Evolutionary conservation across 1,140 invertebrate species (phyloP), one percentile per base, ranked within the genome.

Genomic region (Episyrphus balteatus): DNA sequence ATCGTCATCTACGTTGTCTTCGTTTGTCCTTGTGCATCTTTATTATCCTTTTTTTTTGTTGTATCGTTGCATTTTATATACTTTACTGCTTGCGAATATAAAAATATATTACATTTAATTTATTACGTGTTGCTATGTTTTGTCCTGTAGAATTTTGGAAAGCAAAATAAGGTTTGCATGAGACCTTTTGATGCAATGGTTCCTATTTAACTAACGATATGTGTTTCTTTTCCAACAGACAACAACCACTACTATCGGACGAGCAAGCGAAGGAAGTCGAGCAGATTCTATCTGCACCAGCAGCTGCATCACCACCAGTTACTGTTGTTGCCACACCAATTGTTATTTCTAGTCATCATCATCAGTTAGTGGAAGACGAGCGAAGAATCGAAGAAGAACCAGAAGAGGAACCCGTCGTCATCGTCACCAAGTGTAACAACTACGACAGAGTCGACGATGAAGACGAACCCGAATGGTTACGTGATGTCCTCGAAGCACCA

Each of bases 261-360:
- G 86, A 90, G 71, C 86, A 89, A 71, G 84, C 86, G 44, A 83
- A 86, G 66, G 84, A 89, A 76, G 84, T 88, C 51, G 81, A 82
- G 52, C 79, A 82, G 59, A 75, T 89, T 59, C 58, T 88, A 51
- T 82, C 83, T 48, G 79, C 82, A 40, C 70, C 69, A 48, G 37
- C 41, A 40, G 69, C 69, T 48, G 56, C 58, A 51, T 57, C 59
- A 33, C 21, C 21, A 26, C 21, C 57, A 31, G 58, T 64, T 56
- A 59, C 63, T 47, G 61, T 66, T 51, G 62, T 66, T 54, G 60
- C 60, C 39, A 57, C 57, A 50, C 57, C 62, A 42, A 42, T 30
- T 15, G 14, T 13, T 17, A 18, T 17, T 15, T n/a, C 12, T 36
- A 42, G 21, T 31, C 34, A 44, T 30, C 37, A 48, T 26, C 21